Evolutionary conservation across 2,797 vertebrate species (phyloP), one percentile per base, ranked within the genome.

Genomic region (Betta splendens): DNA sequence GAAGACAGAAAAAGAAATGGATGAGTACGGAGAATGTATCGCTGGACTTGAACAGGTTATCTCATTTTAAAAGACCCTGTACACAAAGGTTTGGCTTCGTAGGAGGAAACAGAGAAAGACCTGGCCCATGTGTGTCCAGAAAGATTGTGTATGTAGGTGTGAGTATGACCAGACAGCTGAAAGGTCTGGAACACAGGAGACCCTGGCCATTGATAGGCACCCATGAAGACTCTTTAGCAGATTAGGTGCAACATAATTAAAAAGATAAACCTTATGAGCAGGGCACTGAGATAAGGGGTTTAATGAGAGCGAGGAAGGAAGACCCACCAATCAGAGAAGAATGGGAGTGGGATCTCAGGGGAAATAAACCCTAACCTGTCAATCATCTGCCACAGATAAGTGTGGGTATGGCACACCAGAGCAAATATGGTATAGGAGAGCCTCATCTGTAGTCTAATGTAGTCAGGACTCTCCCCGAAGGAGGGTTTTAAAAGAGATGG

Each of bases 241-340:
- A 82, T 84, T 82, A 81, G 72, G 31, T 13, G 68, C 44, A 17
- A 87, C 85, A 88, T 89, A 89, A 89, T 89, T 90, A 88, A 89
- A 89, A 87, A 87, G 84, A 89, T 89, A 88, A 89, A 89, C 75
- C 81, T 83, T 64, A 78, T 83, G 81, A 88, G 63, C 75, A 45
- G 72, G 69, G 79, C 61, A 77, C 54, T 40, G 70, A 81, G 89
- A 90, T 89, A 89, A 89, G 86, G 43, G 54, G 12, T 77, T 73
- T 87, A 88, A 87, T 89, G 85, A 88, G 87, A 76, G 79, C 49
- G 18, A 69, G 28, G 47, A n/a, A 43, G 64, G 64, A 47, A 65
- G 69, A 62, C 58, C 59, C 45, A 28, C 81, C 73, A 88, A 85
- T 81, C 48, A 77, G 69, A 78, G 49, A 7, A 44, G 28, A 65